Conservation (phyloP, 2,888 invertebrate species). For the Temnothorax unifasciatus region DNA sequence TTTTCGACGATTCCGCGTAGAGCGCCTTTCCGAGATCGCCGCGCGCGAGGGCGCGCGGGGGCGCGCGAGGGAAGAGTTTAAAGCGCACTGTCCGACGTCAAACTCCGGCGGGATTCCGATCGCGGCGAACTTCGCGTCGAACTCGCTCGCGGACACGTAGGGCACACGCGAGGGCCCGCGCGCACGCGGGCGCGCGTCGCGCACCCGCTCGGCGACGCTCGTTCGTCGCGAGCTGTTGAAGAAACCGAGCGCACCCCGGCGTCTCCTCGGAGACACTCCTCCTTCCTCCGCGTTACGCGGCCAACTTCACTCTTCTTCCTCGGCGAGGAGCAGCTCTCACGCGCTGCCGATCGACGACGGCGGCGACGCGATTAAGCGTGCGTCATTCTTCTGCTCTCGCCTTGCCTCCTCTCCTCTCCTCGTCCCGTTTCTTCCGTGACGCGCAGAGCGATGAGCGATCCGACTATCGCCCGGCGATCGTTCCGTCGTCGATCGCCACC, state of each 20-base stretch:
- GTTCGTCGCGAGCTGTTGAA: background rate
- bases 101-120: background rate
- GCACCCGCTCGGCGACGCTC: slow-evolving; percentile 37
- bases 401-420: background rate
- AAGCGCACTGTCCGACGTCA: background rate
- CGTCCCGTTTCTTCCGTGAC: background rate
- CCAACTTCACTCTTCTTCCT: background rate
- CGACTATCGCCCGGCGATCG: background rate
- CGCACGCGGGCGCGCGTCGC: slow-evolving; percentile 48
- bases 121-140: background rate
- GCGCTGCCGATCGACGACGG: slow-evolving; percentile 19
- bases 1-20: slow-evolving; percentile 23
- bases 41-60: too few relatives aligned
- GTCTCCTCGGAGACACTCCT: background rate
- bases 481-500: slow-evolving; percentile 8
- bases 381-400: slow-evolving; percentile 8
- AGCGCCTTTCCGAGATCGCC: slow-evolving; percentile 4
- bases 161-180: slow-evolving; percentile 24
- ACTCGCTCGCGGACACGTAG: background rate
- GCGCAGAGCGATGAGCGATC: background rate
- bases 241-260: background rate
- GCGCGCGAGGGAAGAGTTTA: background rate
- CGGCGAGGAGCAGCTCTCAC: background rate
- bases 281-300: background rate
- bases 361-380: background rate